phyloP scores from a whole-genome alignment of 2,888 invertebrate species.

The Tinea semifulvella region DNA sequence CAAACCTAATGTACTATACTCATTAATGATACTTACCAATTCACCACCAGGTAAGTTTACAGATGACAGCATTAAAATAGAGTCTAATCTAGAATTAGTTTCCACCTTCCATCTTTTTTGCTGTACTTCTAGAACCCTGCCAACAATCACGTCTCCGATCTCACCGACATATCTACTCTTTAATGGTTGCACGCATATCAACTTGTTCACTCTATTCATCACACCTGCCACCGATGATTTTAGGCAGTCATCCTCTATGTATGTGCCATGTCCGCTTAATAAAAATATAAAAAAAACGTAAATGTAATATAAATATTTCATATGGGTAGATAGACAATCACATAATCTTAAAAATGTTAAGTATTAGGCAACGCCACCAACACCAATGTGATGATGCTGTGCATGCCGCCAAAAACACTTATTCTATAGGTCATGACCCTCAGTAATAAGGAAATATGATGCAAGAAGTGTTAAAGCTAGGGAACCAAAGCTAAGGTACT shows the following conservation, averaged over 20 bases:
- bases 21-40: conserved; percentile 80
- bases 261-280: conserved; percentile 95
- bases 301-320: too few species aligned
- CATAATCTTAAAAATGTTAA: too few species aligned
- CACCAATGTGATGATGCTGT: too few species aligned
- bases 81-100: conserved; percentile 89
- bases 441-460: too few species aligned
- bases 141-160: conserved; percentile 97
- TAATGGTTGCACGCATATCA: conserved; percentile 90
- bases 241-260: conserved; percentile 81
- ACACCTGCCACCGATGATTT: conserved; percentile 95
- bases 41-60: conserved; percentile 98
- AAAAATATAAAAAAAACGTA: conserved; percentile 5
- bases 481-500: too few species aligned
- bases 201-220: conserved; percentile 92
- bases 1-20: too few species aligned
- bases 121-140: conserved; percentile 92
- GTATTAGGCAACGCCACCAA: too few species aligned
- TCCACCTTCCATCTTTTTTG: conserved; percentile 96
- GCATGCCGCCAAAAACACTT: too few species aligned
- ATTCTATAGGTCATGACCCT: too few species aligned
- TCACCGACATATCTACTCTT: conserved; percentile 93
- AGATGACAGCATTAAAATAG: conserved; percentile 86
- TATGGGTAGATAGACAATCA: too few species aligned
- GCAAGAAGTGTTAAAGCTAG: too few species aligned